Evolutionary conservation across 2,113 vertebrate species (phyloP).

Genomic region (Trichomycterus rosablanca): DNA sequence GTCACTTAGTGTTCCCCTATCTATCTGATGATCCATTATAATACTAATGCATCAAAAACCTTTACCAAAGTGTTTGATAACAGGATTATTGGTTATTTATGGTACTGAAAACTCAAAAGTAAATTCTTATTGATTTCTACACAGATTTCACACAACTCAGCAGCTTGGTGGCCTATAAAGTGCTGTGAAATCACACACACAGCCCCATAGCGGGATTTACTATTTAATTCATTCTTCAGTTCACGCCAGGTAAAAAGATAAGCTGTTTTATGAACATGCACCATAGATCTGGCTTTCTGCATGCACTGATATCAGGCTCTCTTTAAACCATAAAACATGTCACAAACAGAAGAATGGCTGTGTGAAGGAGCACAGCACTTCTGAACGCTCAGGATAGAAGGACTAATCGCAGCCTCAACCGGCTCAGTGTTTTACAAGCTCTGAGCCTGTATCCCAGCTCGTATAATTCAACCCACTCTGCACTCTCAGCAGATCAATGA

Average conservation of each 20-base stretch:
- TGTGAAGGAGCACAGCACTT: background rate
- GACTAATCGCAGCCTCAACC: too few species aligned
- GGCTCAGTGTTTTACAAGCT: conserved; percentile 66
- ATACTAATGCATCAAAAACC: too few species aligned
- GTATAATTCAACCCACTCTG: conserved; percentile 63
- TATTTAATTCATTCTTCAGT: background rate
- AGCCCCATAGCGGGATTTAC: background rate
- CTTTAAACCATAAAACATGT: too few species aligned
- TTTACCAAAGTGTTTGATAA: conserved; percentile 12
- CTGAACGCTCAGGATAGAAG: background rate
- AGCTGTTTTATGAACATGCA: background rate
- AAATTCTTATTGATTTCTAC: conserved; percentile 61
- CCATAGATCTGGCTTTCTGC: background rate
- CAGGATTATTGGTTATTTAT: background rate
- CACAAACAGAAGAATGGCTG: too few species aligned
- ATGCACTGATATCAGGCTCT: background rate
- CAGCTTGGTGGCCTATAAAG: background rate
- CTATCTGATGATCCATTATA: too few species aligned
- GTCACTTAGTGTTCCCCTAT: too few species aligned
- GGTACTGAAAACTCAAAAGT: conserved; percentile 38
- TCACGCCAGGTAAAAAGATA: background rate
- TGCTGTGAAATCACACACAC: background rate
- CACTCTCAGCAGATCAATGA: conserved; percentile 70
- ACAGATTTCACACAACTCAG: conserved; percentile 49
- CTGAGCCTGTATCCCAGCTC: conserved; percentile 53